Evolutionary conservation across 2,113 vertebrate species (phyloP), one percentile per base, ranked within the genome.

Genomic region (Eurypyga helias): DNA sequence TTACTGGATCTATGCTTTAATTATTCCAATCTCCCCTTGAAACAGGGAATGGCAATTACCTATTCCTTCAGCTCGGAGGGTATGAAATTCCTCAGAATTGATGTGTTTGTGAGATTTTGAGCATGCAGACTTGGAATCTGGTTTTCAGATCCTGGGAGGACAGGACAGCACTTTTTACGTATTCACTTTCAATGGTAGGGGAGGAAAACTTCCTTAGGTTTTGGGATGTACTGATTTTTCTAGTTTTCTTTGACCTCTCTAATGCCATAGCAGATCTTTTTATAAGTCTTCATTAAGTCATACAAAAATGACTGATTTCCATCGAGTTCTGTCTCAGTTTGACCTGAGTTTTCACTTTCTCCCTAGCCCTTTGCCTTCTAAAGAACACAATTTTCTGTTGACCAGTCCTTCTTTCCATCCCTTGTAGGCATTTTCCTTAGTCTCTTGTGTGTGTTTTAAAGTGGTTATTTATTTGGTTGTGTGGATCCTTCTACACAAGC

Each of bases 31-130:
- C 19, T n/a, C 23, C 16, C 20, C 17, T 77, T 81, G 54, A 77
- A 87, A 13, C 0, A 15, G 34, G 17, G 36, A 33, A 20, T 18
- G 43, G 8, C 34, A 45, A 0, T 21, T 65, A 9, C 14, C 29
- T 0, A 0, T 58, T 46, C 13, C 38, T 51, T 48, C 48, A 65
- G 14, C 4, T 25, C 6, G 17, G 17, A 17, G 4, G 16, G 38
- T 26, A 6, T 26, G 46, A 23, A 64, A 72, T 85, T 57, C 41
- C 31, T 20, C 33, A 16, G 36, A 49, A 7, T 26, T 29, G 45
- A 54, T 29, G 1, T 3, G 0, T 11, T 12, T 46, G 60, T 17
- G 46, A 46, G 48, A n/a, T 54, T 51, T 15, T 8, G 57, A 58
- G 51, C 24, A 5, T 31, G 3, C 41, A n/a, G 66, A 41, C 31